Conservation (phyloP, 2,113 vertebrate species). For the Bos indicus region DNA sequence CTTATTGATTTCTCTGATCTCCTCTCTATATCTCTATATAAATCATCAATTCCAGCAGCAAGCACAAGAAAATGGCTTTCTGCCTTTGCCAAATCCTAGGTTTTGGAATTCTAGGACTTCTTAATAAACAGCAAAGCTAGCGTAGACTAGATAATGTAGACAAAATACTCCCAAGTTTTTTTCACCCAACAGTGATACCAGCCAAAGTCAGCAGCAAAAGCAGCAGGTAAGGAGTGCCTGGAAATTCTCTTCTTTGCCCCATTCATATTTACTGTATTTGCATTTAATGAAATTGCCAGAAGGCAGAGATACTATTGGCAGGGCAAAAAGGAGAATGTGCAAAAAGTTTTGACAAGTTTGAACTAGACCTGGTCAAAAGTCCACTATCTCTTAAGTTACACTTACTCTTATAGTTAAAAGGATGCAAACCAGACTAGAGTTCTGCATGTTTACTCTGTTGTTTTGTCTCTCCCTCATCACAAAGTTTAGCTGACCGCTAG, state of each 20-base stretch:
- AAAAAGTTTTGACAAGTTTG: not conserved
- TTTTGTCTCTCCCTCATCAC: not conserved
- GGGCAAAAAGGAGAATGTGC: not conserved
- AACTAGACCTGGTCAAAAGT: not conserved
- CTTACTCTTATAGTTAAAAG: not conserved
- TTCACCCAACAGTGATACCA: not conserved
- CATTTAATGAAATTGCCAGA: not conserved
- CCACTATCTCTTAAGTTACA: not conserved
- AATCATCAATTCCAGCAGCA: not conserved
- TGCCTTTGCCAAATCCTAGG: not conserved
- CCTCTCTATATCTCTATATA: not conserved
- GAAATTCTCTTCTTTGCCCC: not conserved
- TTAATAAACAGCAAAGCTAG: not conserved
- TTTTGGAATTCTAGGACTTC: not conserved
- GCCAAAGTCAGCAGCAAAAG: not conserved
- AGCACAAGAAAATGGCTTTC: not conserved
- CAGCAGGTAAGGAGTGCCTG: not conserved
- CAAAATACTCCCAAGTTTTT: not conserved
- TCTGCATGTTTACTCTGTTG: not conserved
- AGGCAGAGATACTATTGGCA: not conserved
- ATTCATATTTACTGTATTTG: not conserved
- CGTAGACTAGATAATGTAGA: not conserved
- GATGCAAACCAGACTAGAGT: not conserved
- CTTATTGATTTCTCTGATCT: not conserved
- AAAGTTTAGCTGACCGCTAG: not conserved